phyloP scores from a whole-genome alignment of 2,888 invertebrate genomes.

The Ornithoptera alexandrae region DNA sequence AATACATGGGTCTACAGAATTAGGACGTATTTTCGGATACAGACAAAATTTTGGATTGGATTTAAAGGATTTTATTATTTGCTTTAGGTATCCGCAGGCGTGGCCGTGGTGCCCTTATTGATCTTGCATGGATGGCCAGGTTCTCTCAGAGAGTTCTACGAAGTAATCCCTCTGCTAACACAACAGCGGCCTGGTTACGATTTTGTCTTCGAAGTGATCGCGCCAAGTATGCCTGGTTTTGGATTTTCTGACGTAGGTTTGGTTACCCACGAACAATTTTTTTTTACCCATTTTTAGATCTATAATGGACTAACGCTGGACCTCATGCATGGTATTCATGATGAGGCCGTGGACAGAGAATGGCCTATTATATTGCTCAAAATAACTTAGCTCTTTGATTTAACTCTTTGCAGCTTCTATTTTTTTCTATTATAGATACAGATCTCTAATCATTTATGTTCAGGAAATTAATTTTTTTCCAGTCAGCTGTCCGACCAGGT shows the following conservation, averaged over 20 bases:
- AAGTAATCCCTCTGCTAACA: constrained; percentile 80
- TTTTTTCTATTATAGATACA: background rate
- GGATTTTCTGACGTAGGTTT: constrained; percentile 45
- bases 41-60: background rate
- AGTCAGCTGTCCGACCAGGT: constrained; percentile 79
- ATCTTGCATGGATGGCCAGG: constrained; percentile 89
- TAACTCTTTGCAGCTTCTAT: background rate
- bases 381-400: too few relatives aligned
- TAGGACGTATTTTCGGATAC: background rate
- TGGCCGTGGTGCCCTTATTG: constrained; percentile 79
- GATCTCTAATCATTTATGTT: background rate
- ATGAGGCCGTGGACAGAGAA: too few relatives aligned
- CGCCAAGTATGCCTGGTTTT: constrained; percentile 43
- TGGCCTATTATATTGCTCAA: too few relatives aligned
- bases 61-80: background rate
- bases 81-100: constrained; percentile 32
- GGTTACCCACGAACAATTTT: too few relatives aligned
- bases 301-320: too few relatives aligned
- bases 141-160: constrained; percentile 84
- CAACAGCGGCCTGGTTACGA: constrained; percentile 52
- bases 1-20: too few relatives aligned
- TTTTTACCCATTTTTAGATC: too few relatives aligned
- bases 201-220: constrained; percentile 67
- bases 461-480: background rate
- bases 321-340: too few relatives aligned